Percentiles rank a stretch among this genome's conserved stretches.
Evolutionary conservation across 2,888 invertebrate species (phyloP).

Genomic region (Stictocephala bisonia): DNA sequence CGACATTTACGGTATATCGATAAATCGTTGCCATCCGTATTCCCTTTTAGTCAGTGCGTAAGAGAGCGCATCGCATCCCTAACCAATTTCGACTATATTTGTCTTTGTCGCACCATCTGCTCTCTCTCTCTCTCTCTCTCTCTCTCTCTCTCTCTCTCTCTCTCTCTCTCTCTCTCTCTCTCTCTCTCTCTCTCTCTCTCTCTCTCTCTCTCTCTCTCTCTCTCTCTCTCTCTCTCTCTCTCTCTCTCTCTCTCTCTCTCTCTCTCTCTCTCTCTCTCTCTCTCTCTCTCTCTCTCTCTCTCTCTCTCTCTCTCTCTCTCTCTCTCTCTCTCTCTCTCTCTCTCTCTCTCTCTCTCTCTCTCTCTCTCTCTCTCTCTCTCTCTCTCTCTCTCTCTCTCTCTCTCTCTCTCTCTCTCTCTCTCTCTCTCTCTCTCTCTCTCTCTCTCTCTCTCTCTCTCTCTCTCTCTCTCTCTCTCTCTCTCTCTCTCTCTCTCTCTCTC

Average conservation of each 20-base stretch:
- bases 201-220: neutral
- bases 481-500: neutral
- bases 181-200: neutral
- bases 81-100: neutral
- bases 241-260: neutral
- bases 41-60: too few relatives aligned
- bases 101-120: too few relatives aligned
- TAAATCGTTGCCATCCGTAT: too few relatives aligned
- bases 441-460: neutral
- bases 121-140: too few relatives aligned
- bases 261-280: neutral
- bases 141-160: too few relatives aligned
- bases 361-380: neutral
- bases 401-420: neutral
- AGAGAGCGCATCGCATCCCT: neutral
- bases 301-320: neutral
- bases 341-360: neutral
- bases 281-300: neutral
- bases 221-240: neutral
- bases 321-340: neutral
- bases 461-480: neutral
- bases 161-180: too few relatives aligned
- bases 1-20: too few relatives aligned
- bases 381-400: neutral
- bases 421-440: neutral